Evolutionary conservation across 1,140 invertebrate genomes (phyloP).

Genomic region (Drosophila guanche): DNA sequence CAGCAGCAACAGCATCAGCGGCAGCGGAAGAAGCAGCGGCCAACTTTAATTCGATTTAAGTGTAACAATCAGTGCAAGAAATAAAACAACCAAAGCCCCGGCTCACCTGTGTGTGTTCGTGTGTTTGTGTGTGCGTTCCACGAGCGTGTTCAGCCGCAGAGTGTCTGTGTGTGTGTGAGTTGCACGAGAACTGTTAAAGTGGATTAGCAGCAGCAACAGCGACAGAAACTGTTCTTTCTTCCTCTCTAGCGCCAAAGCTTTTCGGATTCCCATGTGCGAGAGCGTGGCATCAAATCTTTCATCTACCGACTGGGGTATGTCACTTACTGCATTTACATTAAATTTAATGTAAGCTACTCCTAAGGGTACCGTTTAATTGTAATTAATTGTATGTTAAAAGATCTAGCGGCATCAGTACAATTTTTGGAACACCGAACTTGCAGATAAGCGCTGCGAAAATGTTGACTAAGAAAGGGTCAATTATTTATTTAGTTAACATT

Average conservation of each 20-base stretch:
- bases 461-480: too few species aligned
- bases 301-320: conserved; percentile 68
- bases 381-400: too few species aligned
- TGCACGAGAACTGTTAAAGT: conserved; percentile 57
- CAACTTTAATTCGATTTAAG: conserved; percentile 80
- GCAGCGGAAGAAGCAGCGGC: conserved; percentile 19
- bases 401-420: too few species aligned
- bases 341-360: too few species aligned
- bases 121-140: conserved; percentile 3
- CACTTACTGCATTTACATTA: conserved; percentile 11
- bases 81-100: conserved; percentile 21
- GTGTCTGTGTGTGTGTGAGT: conserved; percentile 13
- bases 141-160: too few species aligned
- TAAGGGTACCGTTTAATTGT: too few species aligned
- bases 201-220: conserved; percentile 70
- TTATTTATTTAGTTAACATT: background rate
- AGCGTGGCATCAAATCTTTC: conserved; percentile 59
- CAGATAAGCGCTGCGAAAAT: too few species aligned
- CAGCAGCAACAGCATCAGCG: conserved; percentile 22
- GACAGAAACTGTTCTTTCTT: conserved; percentile 7
- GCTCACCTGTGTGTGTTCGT: conserved; percentile 10
- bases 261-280: conserved; percentile 28
- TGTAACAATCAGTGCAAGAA: conserved; percentile 71
- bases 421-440: too few species aligned
- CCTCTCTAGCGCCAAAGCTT: conserved; percentile 21